phyloP scores from a whole-genome alignment of 2,797 vertebrate genomes.

The Distichodus sexfasciatus region DNA sequence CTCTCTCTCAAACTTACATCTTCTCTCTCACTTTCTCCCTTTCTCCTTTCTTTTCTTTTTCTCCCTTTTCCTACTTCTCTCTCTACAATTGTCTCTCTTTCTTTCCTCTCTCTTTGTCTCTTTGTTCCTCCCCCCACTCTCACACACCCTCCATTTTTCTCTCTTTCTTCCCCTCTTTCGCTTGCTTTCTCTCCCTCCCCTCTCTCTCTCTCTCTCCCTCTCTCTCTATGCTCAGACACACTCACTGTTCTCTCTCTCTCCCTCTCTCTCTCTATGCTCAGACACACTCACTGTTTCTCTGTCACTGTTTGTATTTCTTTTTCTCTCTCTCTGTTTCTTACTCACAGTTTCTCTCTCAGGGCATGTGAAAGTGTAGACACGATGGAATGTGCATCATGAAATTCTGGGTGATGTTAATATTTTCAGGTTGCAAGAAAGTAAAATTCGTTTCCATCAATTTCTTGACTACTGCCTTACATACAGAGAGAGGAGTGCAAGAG shows the following conservation, averaged over 20 bases:
- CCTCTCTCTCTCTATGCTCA: no score
- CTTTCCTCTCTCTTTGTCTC: slow-evolving; percentile 43
- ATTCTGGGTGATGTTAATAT: no score
- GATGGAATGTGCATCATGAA: no score
- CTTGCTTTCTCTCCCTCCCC: no score
- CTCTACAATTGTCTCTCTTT: no score
- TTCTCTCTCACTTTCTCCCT: no score
- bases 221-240: no score
- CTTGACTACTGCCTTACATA: neutral
- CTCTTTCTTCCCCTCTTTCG: neutral
- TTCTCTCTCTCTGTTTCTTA: neutral
- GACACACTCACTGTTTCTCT: neutral
- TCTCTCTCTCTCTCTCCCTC: no score
- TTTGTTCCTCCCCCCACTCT: slow-evolving; percentile 13
- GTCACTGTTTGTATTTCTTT: neutral
- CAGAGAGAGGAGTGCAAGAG: neutral
- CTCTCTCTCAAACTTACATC: slow-evolving; percentile 16
- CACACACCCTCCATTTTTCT: neutral
- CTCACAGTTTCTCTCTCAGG: neutral
- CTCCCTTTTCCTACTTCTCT: slow-evolving; percentile 48
- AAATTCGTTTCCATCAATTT: no score
- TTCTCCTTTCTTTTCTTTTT: no score
- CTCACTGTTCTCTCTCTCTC: neutral
- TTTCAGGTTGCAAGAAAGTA: no score
- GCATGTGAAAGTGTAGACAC: no score